Percentiles rank a stretch among this genome's conserved stretches.
Evolutionary conservation across 1,140 invertebrate species (phyloP).

Genomic region (Drosophila paulistorum): DNA sequence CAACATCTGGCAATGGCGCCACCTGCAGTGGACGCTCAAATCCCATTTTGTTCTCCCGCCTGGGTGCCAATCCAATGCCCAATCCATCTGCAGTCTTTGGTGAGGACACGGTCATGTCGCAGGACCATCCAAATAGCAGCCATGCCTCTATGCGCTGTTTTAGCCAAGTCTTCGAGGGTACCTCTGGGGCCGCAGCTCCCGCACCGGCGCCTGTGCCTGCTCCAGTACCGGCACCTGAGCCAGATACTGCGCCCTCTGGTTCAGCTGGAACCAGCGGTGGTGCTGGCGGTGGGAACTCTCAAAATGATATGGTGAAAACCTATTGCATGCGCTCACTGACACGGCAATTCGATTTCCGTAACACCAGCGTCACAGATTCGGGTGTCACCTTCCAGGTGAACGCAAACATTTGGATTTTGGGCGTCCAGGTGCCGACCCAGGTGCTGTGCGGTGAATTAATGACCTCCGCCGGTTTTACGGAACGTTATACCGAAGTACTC

Average conservation of each 20-base stretch:
- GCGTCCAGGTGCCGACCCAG: slow-evolving; percentile 87
- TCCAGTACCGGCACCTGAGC: background rate
- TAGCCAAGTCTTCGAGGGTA: slow-evolving; percentile 42
- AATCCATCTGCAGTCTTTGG: slow-evolving; percentile 19
- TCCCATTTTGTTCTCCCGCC: slow-evolving; percentile 20
- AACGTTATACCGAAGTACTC: slow-evolving; percentile 88
- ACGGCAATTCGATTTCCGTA: slow-evolving; percentile 87
- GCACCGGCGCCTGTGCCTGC: slow-evolving; percentile 9
- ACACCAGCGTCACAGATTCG: slow-evolving; percentile 89
- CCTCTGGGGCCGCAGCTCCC: background rate
- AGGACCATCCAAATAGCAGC: slow-evolving; percentile 8
- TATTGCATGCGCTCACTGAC: slow-evolving; percentile 87
- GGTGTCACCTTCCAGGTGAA: slow-evolving; percentile 90
- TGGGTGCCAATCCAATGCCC: slow-evolving; percentile 30
- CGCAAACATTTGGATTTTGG: slow-evolving; percentile 90
- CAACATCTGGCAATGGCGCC: slow-evolving; percentile 20
- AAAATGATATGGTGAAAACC: slow-evolving; percentile 84
- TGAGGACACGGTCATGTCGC: slow-evolving; percentile 28
- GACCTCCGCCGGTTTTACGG: slow-evolving; percentile 78
- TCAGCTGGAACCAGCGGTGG: background rate
- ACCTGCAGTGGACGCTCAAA: slow-evolving; percentile 22
- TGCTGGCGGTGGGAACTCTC: slow-evolving; percentile 37
- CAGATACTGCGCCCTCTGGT: background rate
- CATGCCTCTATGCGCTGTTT: slow-evolving; percentile 33
- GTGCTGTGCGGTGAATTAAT: slow-evolving; percentile 84